A percentile compares a stretch with the other conserved stretches of the same genome.
These are phyloP conservation scores for Eupithecia inturbata DNA, from an alignment of 2,888 invertebrate species.

Conservation along the genomic window DNA sequence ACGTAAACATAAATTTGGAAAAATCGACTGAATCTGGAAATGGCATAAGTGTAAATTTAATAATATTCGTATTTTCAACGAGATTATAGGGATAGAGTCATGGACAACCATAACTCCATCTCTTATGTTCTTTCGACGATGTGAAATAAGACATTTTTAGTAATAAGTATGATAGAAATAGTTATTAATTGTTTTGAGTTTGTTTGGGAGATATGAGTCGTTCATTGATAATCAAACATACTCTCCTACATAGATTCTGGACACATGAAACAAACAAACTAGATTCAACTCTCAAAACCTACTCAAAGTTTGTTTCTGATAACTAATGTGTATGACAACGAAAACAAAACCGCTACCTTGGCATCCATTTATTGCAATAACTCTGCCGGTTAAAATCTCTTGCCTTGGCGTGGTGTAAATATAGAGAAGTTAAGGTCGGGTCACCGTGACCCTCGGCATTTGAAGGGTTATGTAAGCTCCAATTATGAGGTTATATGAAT, in stretches of 20 bases:
- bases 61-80: not conserved
- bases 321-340: not conserved
- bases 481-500: conserved; percentile 5
- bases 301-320: not conserved
- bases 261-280: not conserved
- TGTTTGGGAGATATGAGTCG: not conserved
- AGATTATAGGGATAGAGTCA: too few relatives aligned
- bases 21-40: conserved; percentile 34
- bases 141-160: not conserved
- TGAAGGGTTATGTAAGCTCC: conserved; percentile 28
- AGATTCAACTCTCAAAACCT: not conserved
- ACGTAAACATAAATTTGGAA: conserved; percentile 40
- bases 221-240: not conserved
- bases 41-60: conserved; percentile 17
- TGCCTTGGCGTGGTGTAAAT: conserved; percentile 37
- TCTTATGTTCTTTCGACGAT: not conserved
- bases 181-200: not conserved
- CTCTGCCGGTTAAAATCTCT: conserved; percentile 32
- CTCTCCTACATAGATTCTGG: not conserved
- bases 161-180: not conserved
- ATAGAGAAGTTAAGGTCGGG: conserved; percentile 29
- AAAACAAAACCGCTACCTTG: conserved; percentile 12
- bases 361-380: conserved; percentile 28
- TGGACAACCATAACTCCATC: not conserved
- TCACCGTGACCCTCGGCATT: conserved; percentile 37